phyloP scores from a whole-genome alignment of 2,797 vertebrate genomes.

The Bucorvus abyssinicus region DNA sequence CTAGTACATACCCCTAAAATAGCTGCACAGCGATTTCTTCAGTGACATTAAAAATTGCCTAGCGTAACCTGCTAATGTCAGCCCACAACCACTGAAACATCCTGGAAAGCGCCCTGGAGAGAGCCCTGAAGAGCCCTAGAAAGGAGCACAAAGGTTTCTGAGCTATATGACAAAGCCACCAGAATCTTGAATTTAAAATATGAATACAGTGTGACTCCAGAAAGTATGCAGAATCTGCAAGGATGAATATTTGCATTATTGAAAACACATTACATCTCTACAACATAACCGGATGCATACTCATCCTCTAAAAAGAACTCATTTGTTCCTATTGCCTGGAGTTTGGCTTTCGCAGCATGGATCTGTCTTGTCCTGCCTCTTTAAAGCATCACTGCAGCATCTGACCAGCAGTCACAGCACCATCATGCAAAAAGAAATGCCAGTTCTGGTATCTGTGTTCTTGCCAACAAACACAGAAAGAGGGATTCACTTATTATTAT shows the following conservation, averaged over 20 bases:
- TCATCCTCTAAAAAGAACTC: not conserved
- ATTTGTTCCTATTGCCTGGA: not conserved
- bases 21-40: not conserved
- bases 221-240: not conserved
- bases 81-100: not conserved
- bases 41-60: not conserved
- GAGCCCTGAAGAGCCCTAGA: not conserved
- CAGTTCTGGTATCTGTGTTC: not conserved
- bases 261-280: not conserved
- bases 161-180: not conserved
- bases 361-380: not conserved
- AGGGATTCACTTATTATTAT: not conserved
- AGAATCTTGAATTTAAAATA: not conserved
- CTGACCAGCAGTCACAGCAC: not conserved
- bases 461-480: not conserved
- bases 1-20: not conserved
- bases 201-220: not conserved
- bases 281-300: not conserved
- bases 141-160: not conserved
- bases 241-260: not conserved
- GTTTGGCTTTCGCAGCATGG: not conserved
- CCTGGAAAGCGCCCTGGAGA: too few species aligned
- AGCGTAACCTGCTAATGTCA: not conserved
- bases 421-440: not conserved
- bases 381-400: not conserved